These are phyloP conservation scores for Drosophila stalkeri DNA, from an alignment of 2,888 invertebrate genomes.

Conservation along the genomic window DNA sequence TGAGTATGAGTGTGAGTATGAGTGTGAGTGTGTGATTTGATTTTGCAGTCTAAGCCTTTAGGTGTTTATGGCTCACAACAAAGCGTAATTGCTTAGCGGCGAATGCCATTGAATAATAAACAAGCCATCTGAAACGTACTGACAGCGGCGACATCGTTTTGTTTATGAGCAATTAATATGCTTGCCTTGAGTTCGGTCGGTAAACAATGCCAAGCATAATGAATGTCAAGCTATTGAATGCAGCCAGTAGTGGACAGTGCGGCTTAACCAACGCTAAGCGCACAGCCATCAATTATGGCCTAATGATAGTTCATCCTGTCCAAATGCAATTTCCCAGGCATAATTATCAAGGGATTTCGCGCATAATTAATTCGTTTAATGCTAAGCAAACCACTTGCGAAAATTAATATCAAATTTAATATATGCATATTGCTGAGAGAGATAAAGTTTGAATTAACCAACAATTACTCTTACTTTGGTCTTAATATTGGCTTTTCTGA, in stretches of 20 bases:
- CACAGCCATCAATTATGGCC: conserved; percentile 43
- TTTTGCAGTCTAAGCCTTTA: conserved; percentile 60
- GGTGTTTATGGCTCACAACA: conserved; percentile 63
- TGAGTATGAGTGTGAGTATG: neutral
- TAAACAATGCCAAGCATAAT: conserved; percentile 53
- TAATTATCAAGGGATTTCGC: conserved; percentile 30
- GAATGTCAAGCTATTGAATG: conserved; percentile 38
- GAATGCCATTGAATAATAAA: conserved; percentile 74
- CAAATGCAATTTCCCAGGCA: conserved; percentile 49
- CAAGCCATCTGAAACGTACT: conserved; percentile 30
- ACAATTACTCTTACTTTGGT: neutral
- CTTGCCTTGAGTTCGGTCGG: conserved; percentile 29
- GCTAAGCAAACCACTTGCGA: conserved; percentile 1
- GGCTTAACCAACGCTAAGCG: conserved; percentile 37
- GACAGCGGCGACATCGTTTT: conserved; percentile 23
- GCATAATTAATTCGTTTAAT: conserved; percentile 26
- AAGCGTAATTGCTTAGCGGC: conserved; percentile 60
- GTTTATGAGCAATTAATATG: conserved; percentile 77
- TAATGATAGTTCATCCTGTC: conserved; percentile 26
- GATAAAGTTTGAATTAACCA: neutral
- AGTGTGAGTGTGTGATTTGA: conserved; percentile 13
- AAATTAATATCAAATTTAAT: neutral
- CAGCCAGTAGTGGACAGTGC: conserved; percentile 24
- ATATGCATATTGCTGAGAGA: neutral
- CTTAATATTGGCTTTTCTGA: neutral